Evolutionary conservation across 2,888 invertebrate genomes (phyloP).

Genomic region (Eupithecia subumbrata): DNA sequence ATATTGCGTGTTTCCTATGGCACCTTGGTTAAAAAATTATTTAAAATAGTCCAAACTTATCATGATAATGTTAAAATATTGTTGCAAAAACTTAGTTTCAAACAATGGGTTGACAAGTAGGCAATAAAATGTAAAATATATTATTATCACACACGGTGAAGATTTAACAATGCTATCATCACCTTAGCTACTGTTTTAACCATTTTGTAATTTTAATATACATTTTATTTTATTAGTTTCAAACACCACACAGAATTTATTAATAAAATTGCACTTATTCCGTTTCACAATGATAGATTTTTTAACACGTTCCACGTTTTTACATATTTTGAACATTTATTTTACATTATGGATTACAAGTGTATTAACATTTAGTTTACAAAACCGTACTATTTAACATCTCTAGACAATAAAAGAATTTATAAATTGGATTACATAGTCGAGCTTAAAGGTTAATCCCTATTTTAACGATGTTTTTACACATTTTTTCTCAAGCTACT

Average conservation of each 20-base stretch:
- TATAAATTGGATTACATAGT: slow-evolving; percentile 22
- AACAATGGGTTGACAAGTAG: too few species aligned
- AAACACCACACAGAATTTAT: neutral
- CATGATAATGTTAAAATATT: too few species aligned
- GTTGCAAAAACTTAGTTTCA: too few species aligned
- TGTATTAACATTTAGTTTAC: slow-evolving; percentile 9
- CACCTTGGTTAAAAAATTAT: too few species aligned
- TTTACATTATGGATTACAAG: slow-evolving; percentile 20
- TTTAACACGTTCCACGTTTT: slow-evolving; percentile 1
- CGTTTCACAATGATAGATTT: slow-evolving; percentile 30
- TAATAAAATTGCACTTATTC: slow-evolving; percentile 18
- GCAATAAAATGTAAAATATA: neutral
- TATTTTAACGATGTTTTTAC: slow-evolving; percentile 31
- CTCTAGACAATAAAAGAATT: slow-evolving; percentile 24
- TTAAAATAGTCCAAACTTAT: too few species aligned
- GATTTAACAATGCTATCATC: neutral
- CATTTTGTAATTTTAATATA: neutral
- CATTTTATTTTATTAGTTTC: neutral
- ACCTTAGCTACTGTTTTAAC: neutral
- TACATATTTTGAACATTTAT: slow-evolving; percentile 10
- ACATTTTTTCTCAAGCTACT: slow-evolving; percentile 33
- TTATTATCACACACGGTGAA: neutral
- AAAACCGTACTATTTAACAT: slow-evolving; percentile 31
- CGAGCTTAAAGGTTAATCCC: slow-evolving; percentile 35
- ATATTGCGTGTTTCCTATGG: too few species aligned